phyloP scores from a whole-genome alignment of 2,113 vertebrate genomes.

The Eleginops maclovinus region DNA sequence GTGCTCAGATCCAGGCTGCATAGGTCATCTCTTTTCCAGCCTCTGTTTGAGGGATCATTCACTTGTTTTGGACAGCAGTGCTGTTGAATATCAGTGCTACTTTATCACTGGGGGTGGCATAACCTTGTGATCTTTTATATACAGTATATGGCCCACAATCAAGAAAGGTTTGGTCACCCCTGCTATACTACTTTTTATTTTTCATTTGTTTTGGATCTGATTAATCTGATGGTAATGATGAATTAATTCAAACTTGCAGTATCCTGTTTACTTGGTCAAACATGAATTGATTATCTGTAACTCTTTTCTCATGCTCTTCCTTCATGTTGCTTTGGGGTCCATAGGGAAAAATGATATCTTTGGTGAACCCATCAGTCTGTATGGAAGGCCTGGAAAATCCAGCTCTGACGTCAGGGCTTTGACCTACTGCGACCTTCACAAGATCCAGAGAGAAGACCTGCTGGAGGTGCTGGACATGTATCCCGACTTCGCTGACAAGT shows the following conservation, averaged over 20 bases:
- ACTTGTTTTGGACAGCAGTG: conserved; percentile 1
- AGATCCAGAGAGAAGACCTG: conserved; percentile 94
- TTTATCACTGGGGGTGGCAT: not conserved
- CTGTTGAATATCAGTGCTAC: not conserved
- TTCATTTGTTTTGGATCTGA: not conserved
- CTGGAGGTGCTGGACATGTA: conserved; percentile 98
- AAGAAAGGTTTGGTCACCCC: too few species aligned
- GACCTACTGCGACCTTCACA: conserved; percentile 98
- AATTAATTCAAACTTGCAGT: not conserved
- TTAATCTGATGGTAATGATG: not conserved
- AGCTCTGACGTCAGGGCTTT: conserved; percentile 93
- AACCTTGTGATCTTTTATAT: too few species aligned
- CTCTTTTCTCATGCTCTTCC: not conserved
- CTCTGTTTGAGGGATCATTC: conserved; percentile 26
- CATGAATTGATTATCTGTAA: not conserved
- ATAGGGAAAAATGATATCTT: conserved; percentile 90
- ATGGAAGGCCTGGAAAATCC: conserved; percentile 92
- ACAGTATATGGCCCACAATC: too few species aligned
- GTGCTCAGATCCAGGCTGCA: conserved; percentile 42
- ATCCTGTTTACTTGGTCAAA: not conserved
- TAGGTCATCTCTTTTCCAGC: conserved; percentile 43
- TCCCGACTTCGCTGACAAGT: conserved; percentile 92
- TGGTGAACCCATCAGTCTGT: conserved; percentile 93
- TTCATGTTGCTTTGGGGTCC: not conserved
- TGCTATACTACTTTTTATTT: too few species aligned